Evolutionary conservation across 2,888 invertebrate genomes (phyloP), one percentile per base, ranked within the genome.

Genomic region (Linyphia triangularis): DNA sequence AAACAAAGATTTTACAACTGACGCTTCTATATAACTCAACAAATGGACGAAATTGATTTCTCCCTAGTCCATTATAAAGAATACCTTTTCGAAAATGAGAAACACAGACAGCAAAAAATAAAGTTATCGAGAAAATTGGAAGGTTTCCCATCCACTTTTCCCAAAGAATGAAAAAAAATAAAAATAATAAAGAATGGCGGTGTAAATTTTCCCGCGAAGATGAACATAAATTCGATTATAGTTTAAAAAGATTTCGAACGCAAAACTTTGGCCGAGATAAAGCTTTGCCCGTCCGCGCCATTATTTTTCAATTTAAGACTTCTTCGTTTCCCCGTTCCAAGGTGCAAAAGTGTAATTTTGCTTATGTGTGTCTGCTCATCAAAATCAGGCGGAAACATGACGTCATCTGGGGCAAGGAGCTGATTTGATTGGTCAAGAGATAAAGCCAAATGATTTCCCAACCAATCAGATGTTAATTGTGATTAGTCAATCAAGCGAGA

Each of bases 251-350:
- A 70, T 59, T 70, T 30, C 37, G 26, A 63, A 77, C 51, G 70
- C 69, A 33, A 26, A 37, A 59, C 69, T 69, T 28, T 61, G 24
- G 63, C 77, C 57, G 59, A 81, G 81, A 81, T 81, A 81, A 81
- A 81, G 69, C 67, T 81, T 43, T 69, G 24, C 63, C 43, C 79
- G 51, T 57, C 81, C 37, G 37, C 16, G 10, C 83, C 83, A 83
- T 83, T 83, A 83, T 83, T 83, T 83, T 83, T 83, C 83, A 83
- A 83, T 83, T 83, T 83, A 83, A 75, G 83, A 83, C 63, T 82
- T 51, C 70, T 63, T 33, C 63, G 59, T 37, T 57, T n/a, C n/a
- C n/a, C n/a, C n/a, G n/a, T n/a, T n/a, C n/a, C n/a, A n/a, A n/a
- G n/a, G n/a, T n/a, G n/a, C n/a, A n/a, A n/a, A n/a, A n/a, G n/a